phyloP scores from a whole-genome alignment of 1,140 invertebrate genomes.

The Drosophila equinoxialis region DNA sequence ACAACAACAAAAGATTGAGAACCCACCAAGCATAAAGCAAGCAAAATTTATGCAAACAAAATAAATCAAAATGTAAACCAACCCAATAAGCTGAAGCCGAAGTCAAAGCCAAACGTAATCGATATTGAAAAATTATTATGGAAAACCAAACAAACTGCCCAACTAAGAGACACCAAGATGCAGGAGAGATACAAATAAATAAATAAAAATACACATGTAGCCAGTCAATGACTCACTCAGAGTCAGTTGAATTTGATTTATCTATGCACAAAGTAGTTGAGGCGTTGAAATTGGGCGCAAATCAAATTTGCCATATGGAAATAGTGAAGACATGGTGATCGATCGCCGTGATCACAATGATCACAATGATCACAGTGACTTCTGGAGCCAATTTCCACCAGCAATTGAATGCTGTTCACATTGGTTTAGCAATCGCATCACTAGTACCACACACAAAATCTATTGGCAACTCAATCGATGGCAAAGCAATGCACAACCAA shows the following conservation, averaged over 20 bases:
- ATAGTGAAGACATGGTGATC: conserved; percentile 14
- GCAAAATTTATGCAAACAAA: conserved; percentile 28
- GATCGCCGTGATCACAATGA: background rate
- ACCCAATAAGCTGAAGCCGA: conserved; percentile 34
- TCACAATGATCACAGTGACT: conserved; percentile 5
- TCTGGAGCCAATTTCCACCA: no score
- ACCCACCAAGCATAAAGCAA: conserved; percentile 23
- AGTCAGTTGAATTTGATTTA: conserved; percentile 46
- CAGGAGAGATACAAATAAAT: conserved; percentile 29
- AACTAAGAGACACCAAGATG: conserved; percentile 38
- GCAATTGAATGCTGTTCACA: background rate
- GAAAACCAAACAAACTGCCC: conserved; percentile 54
- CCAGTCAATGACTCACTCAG: conserved; percentile 69
- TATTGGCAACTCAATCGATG: conserved; percentile 61
- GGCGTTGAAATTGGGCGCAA: conserved; percentile 80
- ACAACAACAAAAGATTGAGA: background rate
- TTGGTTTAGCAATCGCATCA: conserved; percentile 1
- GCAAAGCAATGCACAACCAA: conserved; percentile 23
- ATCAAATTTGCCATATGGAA: conserved; percentile 64
- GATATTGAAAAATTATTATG: conserved; percentile 76
- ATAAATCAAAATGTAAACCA: conserved; percentile 44
- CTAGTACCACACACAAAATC: conserved; percentile 33
- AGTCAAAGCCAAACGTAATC: conserved; percentile 37
- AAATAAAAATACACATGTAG: conserved; percentile 62
- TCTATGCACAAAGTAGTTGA: conserved; percentile 67